Evolutionary conservation across 1,140 invertebrate genomes (phyloP), one percentile per base, ranked within the genome.

Genomic region (Frieseomelitta varia): DNA sequence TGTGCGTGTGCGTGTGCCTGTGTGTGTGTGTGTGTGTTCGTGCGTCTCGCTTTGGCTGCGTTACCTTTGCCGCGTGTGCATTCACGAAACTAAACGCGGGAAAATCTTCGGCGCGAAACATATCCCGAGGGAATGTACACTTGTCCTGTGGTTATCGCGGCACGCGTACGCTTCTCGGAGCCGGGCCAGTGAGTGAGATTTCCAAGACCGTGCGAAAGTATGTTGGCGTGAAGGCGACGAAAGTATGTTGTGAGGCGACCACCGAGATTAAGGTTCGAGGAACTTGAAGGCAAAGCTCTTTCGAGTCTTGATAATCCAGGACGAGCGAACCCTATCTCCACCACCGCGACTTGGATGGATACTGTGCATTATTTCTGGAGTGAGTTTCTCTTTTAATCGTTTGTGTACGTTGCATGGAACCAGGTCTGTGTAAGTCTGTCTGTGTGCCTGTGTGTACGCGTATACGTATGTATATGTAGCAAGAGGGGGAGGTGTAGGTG

Each of bases 281-380:
- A 84, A 79, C 27, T 72, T 63, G 53, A 79, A 73, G 77, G 58
- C 61, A 53, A 27, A 63, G 21, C 27, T 63, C 47, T 72, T 65
- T 72, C 76, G 68, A 30, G 76, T 79, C 58, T 81, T 77, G 73
- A 87, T 84, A 81, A 88, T 86, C 87, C 81, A 85, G 88, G 81
- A 87, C 85, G 73, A 69, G 78, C 87, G 71, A 81, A 69, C 56
- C 61, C 84, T 78, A 77, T 71, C 69, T 72, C 75, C 85, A 81
- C 80, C 86, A 84, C 85, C 87, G 88, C 88, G 89, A 90, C 90
- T 93, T 93, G 94, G 94, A 94, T 95, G 94, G 94, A 95, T 94
- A 94, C 94, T 93, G 94, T 95, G 94, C 94, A 94, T 94, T 94
- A 94, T 93, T 94, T 94, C 92, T 95, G 93, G 94, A 94, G 94